Evolutionary conservation across 2,797 vertebrate genomes (phyloP).

Genomic region (Pipistrellus kuhlii): DNA sequence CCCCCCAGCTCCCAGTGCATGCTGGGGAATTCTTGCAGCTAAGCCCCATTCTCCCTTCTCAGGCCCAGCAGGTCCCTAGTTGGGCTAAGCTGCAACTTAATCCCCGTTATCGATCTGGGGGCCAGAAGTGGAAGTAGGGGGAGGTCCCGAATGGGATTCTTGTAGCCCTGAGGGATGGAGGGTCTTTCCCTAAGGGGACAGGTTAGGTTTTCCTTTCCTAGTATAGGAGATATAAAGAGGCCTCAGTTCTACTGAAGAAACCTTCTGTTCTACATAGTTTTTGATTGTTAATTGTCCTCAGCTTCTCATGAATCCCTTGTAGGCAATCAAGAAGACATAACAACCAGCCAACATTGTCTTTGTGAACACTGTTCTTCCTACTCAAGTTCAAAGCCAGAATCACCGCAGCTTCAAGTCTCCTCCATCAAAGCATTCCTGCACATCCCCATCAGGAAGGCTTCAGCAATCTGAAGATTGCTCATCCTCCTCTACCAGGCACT

Average conservation of each 20-base stretch:
- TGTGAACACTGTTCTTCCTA: background rate
- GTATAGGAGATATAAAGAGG: background rate
- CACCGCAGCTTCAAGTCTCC: background rate
- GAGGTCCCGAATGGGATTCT: no score
- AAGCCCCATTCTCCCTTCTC: background rate
- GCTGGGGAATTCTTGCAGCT: background rate
- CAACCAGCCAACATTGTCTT: background rate
- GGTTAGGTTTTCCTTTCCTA: background rate
- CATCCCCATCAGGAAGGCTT: background rate
- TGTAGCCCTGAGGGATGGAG: background rate
- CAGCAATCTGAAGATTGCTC: background rate
- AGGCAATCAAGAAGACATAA: background rate
- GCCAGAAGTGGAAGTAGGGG: background rate
- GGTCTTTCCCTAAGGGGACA: background rate
- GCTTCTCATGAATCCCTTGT: background rate
- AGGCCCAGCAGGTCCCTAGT: background rate
- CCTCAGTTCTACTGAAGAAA: background rate
- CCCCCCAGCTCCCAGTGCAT: background rate
- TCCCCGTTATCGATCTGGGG: background rate
- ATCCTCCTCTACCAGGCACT: background rate
- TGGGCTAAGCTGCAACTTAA: background rate
- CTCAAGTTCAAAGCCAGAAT: background rate
- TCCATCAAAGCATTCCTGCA: background rate
- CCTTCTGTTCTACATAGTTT: background rate
- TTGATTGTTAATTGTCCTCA: background rate